Evolutionary conservation across 2,797 vertebrate species (phyloP).

Genomic region (Gambelia wislizenii): DNA sequence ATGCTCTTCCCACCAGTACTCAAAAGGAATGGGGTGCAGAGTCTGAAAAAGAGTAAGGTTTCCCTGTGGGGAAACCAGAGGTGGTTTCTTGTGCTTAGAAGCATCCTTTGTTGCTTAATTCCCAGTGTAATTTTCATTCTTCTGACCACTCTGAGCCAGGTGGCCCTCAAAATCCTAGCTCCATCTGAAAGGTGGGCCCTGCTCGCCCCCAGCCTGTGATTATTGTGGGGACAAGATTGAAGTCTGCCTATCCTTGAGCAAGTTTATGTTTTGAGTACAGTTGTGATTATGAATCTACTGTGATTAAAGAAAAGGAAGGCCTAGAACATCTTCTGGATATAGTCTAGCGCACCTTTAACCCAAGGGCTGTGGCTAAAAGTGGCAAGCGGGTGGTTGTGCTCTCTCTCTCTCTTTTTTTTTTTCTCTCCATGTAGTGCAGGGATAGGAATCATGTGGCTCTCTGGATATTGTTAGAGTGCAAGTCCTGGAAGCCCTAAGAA

Average conservation of each 20-base stretch:
- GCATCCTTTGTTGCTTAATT: neutral
- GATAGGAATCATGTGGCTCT: too few relatives aligned
- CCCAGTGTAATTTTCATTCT: neutral
- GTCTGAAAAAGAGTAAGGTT: neutral
- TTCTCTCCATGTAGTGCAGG: too few relatives aligned
- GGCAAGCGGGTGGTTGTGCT: too few relatives aligned
- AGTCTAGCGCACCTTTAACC: neutral
- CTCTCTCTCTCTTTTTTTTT: too few relatives aligned
- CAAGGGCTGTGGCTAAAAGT: too few relatives aligned
- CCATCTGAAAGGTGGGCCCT: too few relatives aligned
- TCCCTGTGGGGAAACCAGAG: neutral
- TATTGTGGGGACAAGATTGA: too few relatives aligned
- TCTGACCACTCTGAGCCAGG: neutral
- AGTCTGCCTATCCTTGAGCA: too few relatives aligned
- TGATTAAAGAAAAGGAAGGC: neutral
- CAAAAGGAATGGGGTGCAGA: neutral
- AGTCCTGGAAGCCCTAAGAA: too few relatives aligned
- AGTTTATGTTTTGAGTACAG: neutral
- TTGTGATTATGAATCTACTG: neutral
- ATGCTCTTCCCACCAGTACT: neutral
- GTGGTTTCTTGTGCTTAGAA: neutral
- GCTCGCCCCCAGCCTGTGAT: too few relatives aligned
- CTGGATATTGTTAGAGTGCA: too few relatives aligned
- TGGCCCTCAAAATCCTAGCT: neutral
- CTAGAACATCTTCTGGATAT: neutral